Base-by-base conservation (phyloP, 2,888 invertebrate species). In the Amphiduros pacificus region DNA sequence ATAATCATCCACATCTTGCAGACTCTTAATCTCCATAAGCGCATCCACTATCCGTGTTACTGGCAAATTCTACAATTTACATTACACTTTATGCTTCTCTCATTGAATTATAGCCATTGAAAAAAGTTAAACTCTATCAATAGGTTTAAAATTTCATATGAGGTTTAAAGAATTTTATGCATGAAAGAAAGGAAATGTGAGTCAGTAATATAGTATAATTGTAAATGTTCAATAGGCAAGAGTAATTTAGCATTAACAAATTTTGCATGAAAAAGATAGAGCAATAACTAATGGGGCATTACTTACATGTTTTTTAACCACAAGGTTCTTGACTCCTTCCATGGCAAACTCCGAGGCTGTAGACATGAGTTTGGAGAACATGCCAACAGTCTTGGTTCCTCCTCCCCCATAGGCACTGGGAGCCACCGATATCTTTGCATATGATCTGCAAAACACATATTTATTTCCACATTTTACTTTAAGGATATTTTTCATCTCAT, bases 261-360 rank as follows among this genome's bases (percentile, higher is more conserved):
- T n/a, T n/a, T n/a, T n/a, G n/a, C n/a, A n/a, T n/a, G n/a, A n/a
- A n/a, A n/a, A n/a, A n/a, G n/a, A n/a, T n/a, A n/a, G n/a, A n/a
- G n/a, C n/a, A n/a, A n/a, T n/a, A n/a, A n/a, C n/a, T n/a, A n/a
- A n/a, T n/a, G n/a, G n/a, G n/a, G n/a, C 5, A 44, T 29, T 11
- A 62, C 71, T 65, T 64, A 78, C 93, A 85, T 99, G 97, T 85
- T 93, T 90, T 84, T 99, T 99, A 9, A 99, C 93, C 22, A 98
- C 98, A 74, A 99, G 88, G 86, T 99, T 99, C 84, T 97, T 95
- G 0, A 98, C 97, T 40, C 97, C 99, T 84, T 99, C 99, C 97
- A 99, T 99, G 0, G 99, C 96, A 82, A 99, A 97, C 36, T 94
- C 77, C 0, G 97, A 98, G 26, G 97, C 96, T 80, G 97, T 95